These are phyloP conservation scores for Zophobas morio DNA, from an alignment of 1,140 invertebrate genomes.

Conservation along the genomic window DNA sequence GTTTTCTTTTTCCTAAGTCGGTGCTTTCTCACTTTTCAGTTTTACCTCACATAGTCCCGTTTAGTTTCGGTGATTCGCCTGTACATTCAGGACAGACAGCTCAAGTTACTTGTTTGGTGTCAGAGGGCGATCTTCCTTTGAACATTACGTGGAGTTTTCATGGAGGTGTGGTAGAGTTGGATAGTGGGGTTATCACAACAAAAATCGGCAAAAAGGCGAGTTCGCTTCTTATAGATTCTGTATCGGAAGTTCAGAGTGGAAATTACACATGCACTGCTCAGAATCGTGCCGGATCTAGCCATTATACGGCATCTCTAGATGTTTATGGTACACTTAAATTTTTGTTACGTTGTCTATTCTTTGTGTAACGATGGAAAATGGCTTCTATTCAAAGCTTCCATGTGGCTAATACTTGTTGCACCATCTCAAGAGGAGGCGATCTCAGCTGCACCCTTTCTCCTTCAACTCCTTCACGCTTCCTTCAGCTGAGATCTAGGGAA, in stretches of 20 bases:
- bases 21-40: constrained; percentile 69
- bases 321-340: constrained; percentile 74
- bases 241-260: constrained; percentile 68
- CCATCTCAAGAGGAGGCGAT: constrained; percentile 34
- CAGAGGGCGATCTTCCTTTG: constrained; percentile 76
- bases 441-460: constrained; percentile 41
- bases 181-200: constrained; percentile 72
- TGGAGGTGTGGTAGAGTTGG: constrained; percentile 61
- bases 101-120: constrained; percentile 77
- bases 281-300: constrained; percentile 69
- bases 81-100: constrained; percentile 82
- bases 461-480: constrained; percentile 43
- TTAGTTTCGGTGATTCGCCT: constrained; percentile 74
- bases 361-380: constrained; percentile 37
- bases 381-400: constrained; percentile 38
- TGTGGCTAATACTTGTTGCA: constrained; percentile 46
- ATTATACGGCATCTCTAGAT: constrained; percentile 76
- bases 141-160: constrained; percentile 76
- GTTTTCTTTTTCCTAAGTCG: constrained; percentile 27
- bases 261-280: constrained; percentile 73
- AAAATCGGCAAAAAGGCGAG: constrained; percentile 79
- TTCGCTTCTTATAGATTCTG: constrained; percentile 80
- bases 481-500: constrained; percentile 59
- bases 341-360: constrained; percentile 19
- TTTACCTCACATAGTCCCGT: constrained; percentile 74